Evolutionary conservation across 2,113 vertebrate species (phyloP).

Genomic region (Ptilonorhynchus violaceus): DNA sequence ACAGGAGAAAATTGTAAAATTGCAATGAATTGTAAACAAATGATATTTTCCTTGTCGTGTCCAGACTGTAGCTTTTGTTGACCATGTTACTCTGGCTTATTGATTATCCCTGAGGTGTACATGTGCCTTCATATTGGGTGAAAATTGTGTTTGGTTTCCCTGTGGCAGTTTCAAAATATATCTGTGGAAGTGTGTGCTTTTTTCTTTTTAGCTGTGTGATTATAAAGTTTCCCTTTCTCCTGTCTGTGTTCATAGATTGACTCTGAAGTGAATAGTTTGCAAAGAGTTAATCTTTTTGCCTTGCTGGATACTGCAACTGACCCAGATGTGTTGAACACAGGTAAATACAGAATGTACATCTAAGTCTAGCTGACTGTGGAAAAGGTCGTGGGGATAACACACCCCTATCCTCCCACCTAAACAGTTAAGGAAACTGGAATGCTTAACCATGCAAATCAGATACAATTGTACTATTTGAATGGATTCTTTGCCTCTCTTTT

Average conservation of each 20-base stretch:
- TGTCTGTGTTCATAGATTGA: neutral
- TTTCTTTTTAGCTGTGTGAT: neutral
- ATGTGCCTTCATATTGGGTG: neutral
- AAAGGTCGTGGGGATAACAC: neutral
- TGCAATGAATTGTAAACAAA: neutral
- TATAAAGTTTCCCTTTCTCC: neutral
- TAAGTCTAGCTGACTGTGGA: neutral
- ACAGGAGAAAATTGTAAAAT: neutral
- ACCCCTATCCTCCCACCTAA: neutral
- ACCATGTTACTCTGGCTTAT: neutral
- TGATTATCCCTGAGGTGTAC: neutral
- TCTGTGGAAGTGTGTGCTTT: neutral
- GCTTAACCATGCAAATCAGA: neutral
- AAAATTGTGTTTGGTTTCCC: neutral
- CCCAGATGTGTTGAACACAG: neutral
- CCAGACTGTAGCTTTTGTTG: neutral
- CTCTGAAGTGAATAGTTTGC: neutral
- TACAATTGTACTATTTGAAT: neutral
- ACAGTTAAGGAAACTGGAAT: neutral
- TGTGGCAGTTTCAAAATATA: neutral
- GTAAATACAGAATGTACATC: neutral
- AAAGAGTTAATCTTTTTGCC: neutral
- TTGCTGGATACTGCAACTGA: neutral
- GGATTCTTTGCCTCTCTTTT: neutral
- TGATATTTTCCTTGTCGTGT: neutral